Evolutionary conservation across 2,888 invertebrate species (phyloP), one percentile per base, ranked within the genome.

Genomic region (Lumbricus terrestris): DNA sequence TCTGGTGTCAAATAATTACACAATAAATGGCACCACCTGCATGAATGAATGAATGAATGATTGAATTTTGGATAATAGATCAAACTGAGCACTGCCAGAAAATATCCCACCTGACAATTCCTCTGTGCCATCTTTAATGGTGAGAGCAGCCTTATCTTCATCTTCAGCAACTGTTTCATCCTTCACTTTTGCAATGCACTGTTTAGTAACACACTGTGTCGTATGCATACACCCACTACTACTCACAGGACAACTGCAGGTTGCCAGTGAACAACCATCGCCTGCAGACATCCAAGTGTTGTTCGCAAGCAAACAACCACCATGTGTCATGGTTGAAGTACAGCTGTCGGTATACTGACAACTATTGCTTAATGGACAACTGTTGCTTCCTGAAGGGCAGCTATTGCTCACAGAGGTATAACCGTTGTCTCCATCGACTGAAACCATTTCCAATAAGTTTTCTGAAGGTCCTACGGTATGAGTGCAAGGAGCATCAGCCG

Each of bases 241-340:
- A 37, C 34, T 85, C 34, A 29, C 37, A 23, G 85, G 35, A 85
- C 34, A 85, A 85, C 85, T 85, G 85, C 85, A 35, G 37, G 85
- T 85, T 85, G 85, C 37, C 85, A 85, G 23, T 34, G 34, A 37
- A 23, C 34, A 85, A 35, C 85, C 37, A 35, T 8, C 15, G 85
- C 85, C 35, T 35, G 34, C 34, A 85, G 85, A 85, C n/a, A 37
- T 5, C 29, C 85, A 35, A 85, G 35, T 35, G 85, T 37, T 85
- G 85, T 37, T 85, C 23, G 85, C 85, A 85, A 85, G 34, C 85
- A 35, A 29, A 85, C 85, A 85, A 85, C 34, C 85, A 85, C 85
- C 69, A n/a, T n/a, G 5, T n/a, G 69, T 69, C 29, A 69, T 69
- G 16, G 11, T 6, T n/a, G 69, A 69, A 69, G 8, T 69, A 69